Base-by-base conservation (phyloP, 2,797 vertebrate species). In the Enteromius anoplus region DNA sequence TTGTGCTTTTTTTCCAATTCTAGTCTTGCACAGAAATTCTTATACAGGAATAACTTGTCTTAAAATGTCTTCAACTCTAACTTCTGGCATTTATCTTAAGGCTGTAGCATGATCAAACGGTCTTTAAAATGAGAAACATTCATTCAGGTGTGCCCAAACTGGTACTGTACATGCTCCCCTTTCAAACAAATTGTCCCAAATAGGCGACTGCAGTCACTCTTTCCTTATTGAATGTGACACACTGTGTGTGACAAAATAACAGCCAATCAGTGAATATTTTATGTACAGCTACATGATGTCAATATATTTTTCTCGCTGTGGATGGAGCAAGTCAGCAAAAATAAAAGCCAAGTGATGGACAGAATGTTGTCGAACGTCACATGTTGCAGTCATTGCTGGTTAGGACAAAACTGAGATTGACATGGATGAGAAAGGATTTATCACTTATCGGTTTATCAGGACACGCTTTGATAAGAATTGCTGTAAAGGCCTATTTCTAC, bases 401-500 rank as follows among this genome's bases (percentile, higher is more conserved):
- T 83, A 62, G 65, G 73, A 70, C 51, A 55, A 45, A 80, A 34
- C 72, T 75, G 17, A 58, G 72, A 75, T 58, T 75, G 51, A 58
- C 34, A 42, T 70, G n/a, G 34, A 69, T 21, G 26, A 11, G 9
- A 60, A 32, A 49, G 7, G 64, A 77, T 76, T 70, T 69, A 60
- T 77, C 51, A 21, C 23, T 62, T 82, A 34, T 53, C 47, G 1
- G n/a, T 66, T 75, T 75, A 40, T 75, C n/a, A 55, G 4, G 32
- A 45, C 80, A 75, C n/a, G 1, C 73, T 66, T 66, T 0, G 23
- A 68, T 68, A 75, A 66, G 65, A 45, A 37, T 32, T 42, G 12
- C 10, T 53, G 47, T 82, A 75, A 75, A 72, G 68, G 40, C 64
- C 80, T 66, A 78, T 83, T 83, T 10, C 82, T 69, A 62, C 70